These are phyloP conservation scores for Aptenodytes forsteri DNA, from an alignment of 2,113 vertebrate genomes.

Conservation along the genomic window DNA sequence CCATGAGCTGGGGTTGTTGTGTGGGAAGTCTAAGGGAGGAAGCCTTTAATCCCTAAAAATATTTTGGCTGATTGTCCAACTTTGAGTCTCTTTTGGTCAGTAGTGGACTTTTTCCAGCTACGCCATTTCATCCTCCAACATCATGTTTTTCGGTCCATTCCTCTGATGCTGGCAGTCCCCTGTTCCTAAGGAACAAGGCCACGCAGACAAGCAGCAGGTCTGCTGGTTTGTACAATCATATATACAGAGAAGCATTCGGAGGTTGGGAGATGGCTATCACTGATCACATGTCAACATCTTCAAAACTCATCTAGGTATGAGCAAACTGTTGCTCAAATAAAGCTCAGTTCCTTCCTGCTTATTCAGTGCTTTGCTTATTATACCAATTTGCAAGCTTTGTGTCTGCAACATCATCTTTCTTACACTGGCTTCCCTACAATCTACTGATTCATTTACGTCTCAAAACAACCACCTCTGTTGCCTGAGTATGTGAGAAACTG, in stretches of 20 bases:
- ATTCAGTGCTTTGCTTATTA: slow-evolving; percentile 39
- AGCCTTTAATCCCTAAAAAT: not conserved
- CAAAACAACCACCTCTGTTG: not conserved
- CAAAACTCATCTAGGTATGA: slow-evolving; percentile 9
- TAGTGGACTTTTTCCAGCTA: not conserved
- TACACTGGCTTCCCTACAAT: not conserved
- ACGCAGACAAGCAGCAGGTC: not conserved
- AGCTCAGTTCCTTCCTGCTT: slow-evolving; percentile 34
- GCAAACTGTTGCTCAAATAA: slow-evolving; percentile 40
- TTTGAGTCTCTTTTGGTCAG: not conserved
- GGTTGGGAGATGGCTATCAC: slow-evolving; percentile 46
- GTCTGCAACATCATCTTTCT: not conserved
- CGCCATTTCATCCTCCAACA: not conserved
- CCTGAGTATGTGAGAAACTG: not conserved
- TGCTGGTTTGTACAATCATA: not conserved
- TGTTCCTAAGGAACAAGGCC: not conserved
- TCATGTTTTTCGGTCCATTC: not conserved
- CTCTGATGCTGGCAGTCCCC: not conserved
- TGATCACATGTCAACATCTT: not conserved
- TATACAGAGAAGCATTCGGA: not conserved
- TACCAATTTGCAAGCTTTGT: slow-evolving; percentile 13
- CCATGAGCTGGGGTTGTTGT: not conserved
- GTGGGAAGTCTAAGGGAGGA: not conserved
- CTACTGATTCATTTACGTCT: slow-evolving; percentile 2
- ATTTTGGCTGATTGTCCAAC: not conserved